A percentile compares a stretch with the other conserved stretches of the same genome.
Conservation (phyloP, 2,113 vertebrate species). For the Trematocara variabile region DNA sequence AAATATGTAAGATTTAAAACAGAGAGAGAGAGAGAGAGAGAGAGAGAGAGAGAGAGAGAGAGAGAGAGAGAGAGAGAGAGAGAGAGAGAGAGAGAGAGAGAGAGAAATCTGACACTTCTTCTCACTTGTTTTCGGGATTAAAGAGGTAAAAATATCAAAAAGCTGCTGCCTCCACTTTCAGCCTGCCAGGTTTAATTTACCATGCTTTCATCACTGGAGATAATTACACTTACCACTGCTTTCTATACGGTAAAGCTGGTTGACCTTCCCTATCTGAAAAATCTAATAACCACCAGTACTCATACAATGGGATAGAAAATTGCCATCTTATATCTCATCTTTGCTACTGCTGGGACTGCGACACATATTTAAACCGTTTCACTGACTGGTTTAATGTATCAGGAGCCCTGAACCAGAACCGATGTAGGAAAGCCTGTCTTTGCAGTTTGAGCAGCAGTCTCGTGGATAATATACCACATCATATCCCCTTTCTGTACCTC, state of each 20-base stretch:
- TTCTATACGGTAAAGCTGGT: background rate
- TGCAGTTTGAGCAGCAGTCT: background rate
- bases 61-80: background rate
- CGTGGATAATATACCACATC: background rate
- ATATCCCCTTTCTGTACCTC: background rate
- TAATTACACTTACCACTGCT: background rate
- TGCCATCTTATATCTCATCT: conserved; percentile 18
- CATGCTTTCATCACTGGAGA: background rate
- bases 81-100: background rate
- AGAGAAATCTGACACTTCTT: background rate
- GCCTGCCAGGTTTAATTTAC: background rate
- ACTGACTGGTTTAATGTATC: background rate
- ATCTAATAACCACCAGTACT: background rate
- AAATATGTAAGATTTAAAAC: background rate
- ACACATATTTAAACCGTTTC: background rate
- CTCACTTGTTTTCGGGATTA: background rate
- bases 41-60: background rate
- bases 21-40: background rate
- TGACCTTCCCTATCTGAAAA: background rate
- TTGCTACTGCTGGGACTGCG: background rate
- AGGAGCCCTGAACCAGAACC: background rate
- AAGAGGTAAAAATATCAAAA: background rate
- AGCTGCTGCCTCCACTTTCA: background rate
- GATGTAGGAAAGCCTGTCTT: background rate
- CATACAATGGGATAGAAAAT: background rate